These are phyloP conservation scores for Clupea harengus DNA, from an alignment of 2,113 vertebrate genomes.

Conservation along the genomic window DNA sequence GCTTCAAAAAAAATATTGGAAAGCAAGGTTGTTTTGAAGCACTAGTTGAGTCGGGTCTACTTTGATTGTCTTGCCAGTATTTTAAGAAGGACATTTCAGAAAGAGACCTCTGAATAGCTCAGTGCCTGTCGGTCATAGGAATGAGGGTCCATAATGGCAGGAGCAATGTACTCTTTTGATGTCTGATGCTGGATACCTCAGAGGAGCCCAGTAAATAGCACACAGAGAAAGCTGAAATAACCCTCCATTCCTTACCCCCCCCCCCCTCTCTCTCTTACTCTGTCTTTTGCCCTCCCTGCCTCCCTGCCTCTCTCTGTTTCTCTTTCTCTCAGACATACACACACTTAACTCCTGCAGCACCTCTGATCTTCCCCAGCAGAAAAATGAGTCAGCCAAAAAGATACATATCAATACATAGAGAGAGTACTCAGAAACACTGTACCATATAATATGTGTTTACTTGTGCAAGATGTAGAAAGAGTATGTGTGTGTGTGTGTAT, in stretches of 20 bases:
- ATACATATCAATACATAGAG: not conserved
- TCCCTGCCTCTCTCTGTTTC: not conserved
- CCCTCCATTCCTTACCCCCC: not conserved
- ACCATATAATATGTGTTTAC: no score
- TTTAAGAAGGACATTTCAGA: not conserved
- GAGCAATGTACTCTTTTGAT: not conserved
- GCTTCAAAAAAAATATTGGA: not conserved
- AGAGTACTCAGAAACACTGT: not conserved
- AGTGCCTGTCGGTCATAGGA: not conserved
- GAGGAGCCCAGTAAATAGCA: not conserved
- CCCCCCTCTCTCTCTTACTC: not conserved
- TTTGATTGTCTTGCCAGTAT: not conserved
- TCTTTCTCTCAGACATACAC: not conserved
- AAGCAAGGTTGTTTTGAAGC: not conserved
- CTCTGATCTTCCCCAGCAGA: not conserved
- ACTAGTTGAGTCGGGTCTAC: not conserved
- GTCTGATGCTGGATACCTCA: not conserved
- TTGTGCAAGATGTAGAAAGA: no score
- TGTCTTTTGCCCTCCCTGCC: not conserved
- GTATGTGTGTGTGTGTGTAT: no score
- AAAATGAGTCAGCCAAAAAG: not conserved
- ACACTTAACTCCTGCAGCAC: not conserved
- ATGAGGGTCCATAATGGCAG: not conserved
- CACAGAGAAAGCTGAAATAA: not conserved
- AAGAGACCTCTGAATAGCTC: not conserved